phyloP scores from a whole-genome alignment of 2,888 invertebrate genomes.

The Anthrax anthrax region DNA sequence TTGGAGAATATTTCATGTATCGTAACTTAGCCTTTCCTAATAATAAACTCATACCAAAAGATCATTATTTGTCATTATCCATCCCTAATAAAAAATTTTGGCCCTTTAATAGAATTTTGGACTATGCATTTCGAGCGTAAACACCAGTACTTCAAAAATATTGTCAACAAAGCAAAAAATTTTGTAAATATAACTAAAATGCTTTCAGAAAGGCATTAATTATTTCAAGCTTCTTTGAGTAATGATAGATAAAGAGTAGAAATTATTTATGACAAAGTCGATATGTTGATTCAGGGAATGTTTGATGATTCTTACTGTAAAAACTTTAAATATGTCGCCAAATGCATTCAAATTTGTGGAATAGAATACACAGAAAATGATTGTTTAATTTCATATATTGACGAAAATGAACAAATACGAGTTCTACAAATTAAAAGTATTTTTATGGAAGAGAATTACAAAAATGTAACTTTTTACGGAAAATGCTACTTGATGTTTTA shows the following conservation, averaged over 20 bases:
- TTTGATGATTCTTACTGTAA: background rate
- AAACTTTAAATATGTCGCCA: background rate
- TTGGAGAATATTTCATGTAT: background rate
- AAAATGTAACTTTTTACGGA: background rate
- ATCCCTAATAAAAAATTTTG: background rate
- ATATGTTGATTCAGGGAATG: background rate
- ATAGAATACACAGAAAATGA: background rate
- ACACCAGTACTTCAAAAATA: background rate
- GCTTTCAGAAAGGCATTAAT: background rate
- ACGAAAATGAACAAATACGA: background rate
- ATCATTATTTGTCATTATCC: constrained; percentile 1
- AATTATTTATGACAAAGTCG: background rate
- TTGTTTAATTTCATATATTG: background rate
- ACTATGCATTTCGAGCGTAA: constrained; percentile 1
- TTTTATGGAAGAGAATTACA: background rate
- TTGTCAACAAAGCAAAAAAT: background rate
- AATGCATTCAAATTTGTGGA: background rate
- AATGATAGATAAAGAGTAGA: background rate
- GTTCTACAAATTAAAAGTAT: background rate
- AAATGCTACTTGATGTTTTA: background rate
- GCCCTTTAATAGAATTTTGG: background rate
- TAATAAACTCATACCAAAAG: background rate
- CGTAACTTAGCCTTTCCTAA: background rate
- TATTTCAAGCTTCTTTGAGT: background rate
- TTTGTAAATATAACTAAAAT: background rate